A percentile compares a stretch with the other conserved stretches of the same genome.
Evolutionary conservation across 2,797 vertebrate species (phyloP).

Genomic region (Ceryle rudis): DNA sequence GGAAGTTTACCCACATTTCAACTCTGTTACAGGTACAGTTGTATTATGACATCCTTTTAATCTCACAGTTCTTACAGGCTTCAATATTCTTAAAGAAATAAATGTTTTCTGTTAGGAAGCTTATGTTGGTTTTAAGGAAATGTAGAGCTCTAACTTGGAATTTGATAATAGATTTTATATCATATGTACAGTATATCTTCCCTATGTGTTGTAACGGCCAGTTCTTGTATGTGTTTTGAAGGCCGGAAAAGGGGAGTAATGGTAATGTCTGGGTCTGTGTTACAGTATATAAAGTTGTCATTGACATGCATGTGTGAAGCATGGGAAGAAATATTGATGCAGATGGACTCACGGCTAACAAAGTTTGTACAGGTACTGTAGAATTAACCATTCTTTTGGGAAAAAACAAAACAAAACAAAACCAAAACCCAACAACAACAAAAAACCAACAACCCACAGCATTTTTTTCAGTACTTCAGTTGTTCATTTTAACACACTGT

Average conservation of each 20-base stretch:
- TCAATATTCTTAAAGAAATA: background rate
- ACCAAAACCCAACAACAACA: too few species aligned
- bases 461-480: background rate
- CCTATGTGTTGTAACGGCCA: background rate
- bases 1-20: constrained; percentile 98
- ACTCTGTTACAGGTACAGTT: constrained; percentile 89
- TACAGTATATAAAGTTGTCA: constrained; percentile 92
- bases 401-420: background rate
- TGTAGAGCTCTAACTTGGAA: background rate
- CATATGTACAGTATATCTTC: background rate
- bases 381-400: background rate
- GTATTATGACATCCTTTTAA: background rate
- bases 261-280: background rate
- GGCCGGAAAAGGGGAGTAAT: background rate
- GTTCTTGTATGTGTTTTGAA: background rate
- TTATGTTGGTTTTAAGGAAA: background rate
- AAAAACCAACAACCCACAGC: too few species aligned
- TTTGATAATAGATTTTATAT: background rate
- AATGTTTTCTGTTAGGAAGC: background rate
- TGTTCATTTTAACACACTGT: background rate
- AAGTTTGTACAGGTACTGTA: constrained; percentile 94
- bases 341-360: constrained; percentile 96
- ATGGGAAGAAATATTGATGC: constrained; percentile 98
- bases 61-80: background rate
- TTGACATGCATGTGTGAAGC: constrained; percentile 98